phyloP scores from a whole-genome alignment of 2,888 invertebrate genomes.

The Meliscaeva auricollis region DNA sequence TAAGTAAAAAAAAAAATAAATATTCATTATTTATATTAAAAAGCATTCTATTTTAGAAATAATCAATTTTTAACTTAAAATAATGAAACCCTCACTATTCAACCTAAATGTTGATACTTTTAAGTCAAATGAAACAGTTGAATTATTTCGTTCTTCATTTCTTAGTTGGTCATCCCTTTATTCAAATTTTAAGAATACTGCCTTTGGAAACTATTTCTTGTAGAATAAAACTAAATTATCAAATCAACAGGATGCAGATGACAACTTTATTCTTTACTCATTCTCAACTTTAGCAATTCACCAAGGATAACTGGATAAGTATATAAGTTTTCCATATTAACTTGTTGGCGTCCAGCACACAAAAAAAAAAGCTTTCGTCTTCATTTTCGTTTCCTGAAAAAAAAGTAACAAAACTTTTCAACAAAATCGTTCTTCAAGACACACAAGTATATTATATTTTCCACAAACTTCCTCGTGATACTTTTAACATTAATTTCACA shows the following conservation, averaged over 20 bases:
- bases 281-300: constrained; percentile 36
- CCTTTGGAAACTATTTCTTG: constrained; percentile 8
- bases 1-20: too few relatives aligned
- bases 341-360: constrained; percentile 57
- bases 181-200: background rate
- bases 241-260: constrained; percentile 47
- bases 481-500: constrained; percentile 69
- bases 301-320: constrained; percentile 14
- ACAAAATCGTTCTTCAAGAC: constrained; percentile 50
- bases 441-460: constrained; percentile 53
- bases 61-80: too few relatives aligned
- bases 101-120: background rate
- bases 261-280: constrained; percentile 10
- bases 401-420: constrained; percentile 48
- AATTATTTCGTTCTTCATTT: background rate
- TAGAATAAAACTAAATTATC: constrained; percentile 27
- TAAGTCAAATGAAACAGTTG: background rate
- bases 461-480: constrained; percentile 63
- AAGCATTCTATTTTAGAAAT: too few relatives aligned
- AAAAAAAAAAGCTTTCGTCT: constrained; percentile 2
- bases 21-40: too few relatives aligned
- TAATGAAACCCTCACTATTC: too few relatives aligned
- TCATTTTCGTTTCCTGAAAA: background rate
- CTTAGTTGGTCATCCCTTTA: background rate
- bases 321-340: constrained; percentile 55